Evolutionary conservation across 2,113 vertebrate genomes (phyloP), one percentile per base, ranked within the genome.

Genomic region (Tupaia tana): DNA sequence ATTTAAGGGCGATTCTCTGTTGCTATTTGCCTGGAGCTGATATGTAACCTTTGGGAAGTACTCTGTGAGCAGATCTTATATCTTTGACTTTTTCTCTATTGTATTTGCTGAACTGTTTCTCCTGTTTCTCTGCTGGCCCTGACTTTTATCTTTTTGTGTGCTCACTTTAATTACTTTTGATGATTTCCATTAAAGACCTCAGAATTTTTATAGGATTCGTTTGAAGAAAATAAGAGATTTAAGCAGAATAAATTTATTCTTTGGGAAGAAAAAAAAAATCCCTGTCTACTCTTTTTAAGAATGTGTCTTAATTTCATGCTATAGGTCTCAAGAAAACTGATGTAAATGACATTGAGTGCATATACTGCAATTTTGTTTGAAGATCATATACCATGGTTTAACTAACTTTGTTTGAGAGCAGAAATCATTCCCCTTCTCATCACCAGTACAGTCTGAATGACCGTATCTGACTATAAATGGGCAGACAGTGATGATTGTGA

Each of bases 121-220:
- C 25, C 34, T 87, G 6, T 63, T 93, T 95, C 71, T 93, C 69
- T 66, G 15, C 3, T 66, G 54, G 18, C 54, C 86, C 73, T 75
- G 11, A 80, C 27, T 90, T 95, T 91, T 90, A 89, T 91, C 58
- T 82, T 85, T 34, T 10, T 7, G 27, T 87, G 52, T 89, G 29
- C 9, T 58, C 25, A 74, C 19, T 91, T 89, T 94, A 88, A 94
- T 96, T 92, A 88, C 43, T 90, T 96, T 81, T 95, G 66, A 93
- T 90, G 66, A 81, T 86, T 96, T 96, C 7, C 19, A 90, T 85
- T 75, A 94, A 91, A 82, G 15, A 13, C 16, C 7, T 89, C n/a
- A 63, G 78, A 85, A 59, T 59, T 29, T 58, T 92, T 97, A 56
- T 52, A 64, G 0, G 4, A 24, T 2, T 64, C 9, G 67, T 83